Evolutionary conservation across 2,888 invertebrate species (phyloP).

Genomic region (Pachliopta kotzebuea): DNA sequence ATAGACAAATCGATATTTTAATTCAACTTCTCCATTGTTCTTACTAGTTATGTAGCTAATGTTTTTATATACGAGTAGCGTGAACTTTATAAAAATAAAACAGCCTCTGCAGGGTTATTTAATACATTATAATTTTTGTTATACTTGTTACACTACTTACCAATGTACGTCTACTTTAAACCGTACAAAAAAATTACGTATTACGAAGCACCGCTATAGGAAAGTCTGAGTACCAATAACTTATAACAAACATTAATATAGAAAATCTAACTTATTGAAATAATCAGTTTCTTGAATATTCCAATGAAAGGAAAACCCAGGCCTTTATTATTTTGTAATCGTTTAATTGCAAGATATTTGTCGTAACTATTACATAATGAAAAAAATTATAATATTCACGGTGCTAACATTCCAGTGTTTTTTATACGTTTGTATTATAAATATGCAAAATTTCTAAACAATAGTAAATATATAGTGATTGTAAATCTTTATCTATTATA

Average conservation of each 20-base stretch:
- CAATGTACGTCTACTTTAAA: neutral
- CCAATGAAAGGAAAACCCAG: neutral
- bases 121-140: conserved; percentile 17
- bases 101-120: conserved; percentile 12
- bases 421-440: neutral
- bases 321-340: neutral
- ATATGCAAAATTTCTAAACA: neutral
- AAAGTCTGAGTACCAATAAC: conserved; percentile 5
- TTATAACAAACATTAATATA: conserved; percentile 1
- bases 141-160: conserved; percentile 10
- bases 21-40: no score
- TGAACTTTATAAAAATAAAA: conserved; percentile 4
- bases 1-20: no score
- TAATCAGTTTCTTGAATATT: neutral
- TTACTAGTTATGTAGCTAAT: no score
- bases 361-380: no score
- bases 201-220: conserved; percentile 27
- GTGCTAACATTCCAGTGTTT: neutral
- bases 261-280: neutral
- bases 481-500: neutral
- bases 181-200: conserved; percentile 17
- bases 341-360: neutral
- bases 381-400: neutral
- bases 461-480: neutral
- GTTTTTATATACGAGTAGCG: no score